Base-by-base conservation (phyloP, 2,113 vertebrate genomes). In the Platysteira castanea region DNA sequence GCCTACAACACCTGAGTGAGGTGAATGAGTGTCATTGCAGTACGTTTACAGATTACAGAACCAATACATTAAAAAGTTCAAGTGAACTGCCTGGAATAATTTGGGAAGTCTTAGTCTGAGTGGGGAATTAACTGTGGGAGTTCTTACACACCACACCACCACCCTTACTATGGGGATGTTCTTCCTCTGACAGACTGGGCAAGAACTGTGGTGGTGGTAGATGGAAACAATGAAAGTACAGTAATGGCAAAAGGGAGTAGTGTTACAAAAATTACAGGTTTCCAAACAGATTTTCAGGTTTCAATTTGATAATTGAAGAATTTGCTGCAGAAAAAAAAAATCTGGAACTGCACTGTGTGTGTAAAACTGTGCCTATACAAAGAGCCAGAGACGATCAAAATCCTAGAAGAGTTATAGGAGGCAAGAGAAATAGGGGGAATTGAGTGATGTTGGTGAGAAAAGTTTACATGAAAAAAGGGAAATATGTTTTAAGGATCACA, bases 121-220 rank as follows among this genome's bases (percentile, higher is more conserved):
- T 44, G 56, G 17, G 8, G 23, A 65, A n/a, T 56, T 60, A 50
- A 17, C 20, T 17, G 8, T 46, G 30, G 30, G 11, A 47, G 39
- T 82, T 56, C 12, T 11, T 44, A 4, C 0, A 0, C 23, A 19
- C 23, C 30, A 54, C 16, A 63, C 8, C 35, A 37, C 49, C 18
- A 28, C 10, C 9, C 15, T 91, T 39, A 8, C 13, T 26, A 1
- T 21, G 37, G n/a, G 31, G 11, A 53, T 49, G 6, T 53, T 6
- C 31, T 41, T 84, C 31, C 24, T 41, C 19, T 57, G 52, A 46
- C 5, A 0, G 74, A 59, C 39, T 86, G 52, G 63, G 42, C 60
- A 84, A 49, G 91, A 91, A 28, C 27, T 35, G 15, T 56, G 81
- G 27, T 90, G 68, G 37, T 23, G 47, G 42, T 44, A 44, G 26